A percentile compares a stretch with the other conserved stretches of the same genome.
Evolutionary conservation across 2,113 vertebrate genomes (phyloP).

Genomic region (Lamprotornis superbus): DNA sequence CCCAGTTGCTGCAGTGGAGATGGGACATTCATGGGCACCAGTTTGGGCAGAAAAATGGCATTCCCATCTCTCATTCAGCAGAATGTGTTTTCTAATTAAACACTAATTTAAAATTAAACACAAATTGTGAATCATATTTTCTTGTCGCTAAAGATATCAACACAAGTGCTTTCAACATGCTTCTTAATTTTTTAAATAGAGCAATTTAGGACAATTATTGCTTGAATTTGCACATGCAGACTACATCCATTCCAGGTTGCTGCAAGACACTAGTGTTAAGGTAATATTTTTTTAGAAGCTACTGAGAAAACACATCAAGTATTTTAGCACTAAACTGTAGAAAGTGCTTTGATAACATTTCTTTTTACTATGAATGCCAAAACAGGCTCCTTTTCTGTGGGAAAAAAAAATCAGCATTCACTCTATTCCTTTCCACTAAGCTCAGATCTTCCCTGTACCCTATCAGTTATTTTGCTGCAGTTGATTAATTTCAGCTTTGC

Average conservation of each 20-base stretch:
- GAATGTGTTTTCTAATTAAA: conserved; percentile 45
- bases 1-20: neutral
- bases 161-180: neutral
- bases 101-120: conserved; percentile 38
- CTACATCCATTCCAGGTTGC: neutral
- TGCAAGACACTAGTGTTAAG: neutral
- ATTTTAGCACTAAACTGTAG: neutral
- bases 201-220: conserved; percentile 19
- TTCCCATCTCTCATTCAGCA: neutral
- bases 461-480: neutral
- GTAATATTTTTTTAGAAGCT: neutral
- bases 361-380: neutral
- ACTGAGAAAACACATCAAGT: neutral
- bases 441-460: neutral
- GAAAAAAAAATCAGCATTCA: neutral
- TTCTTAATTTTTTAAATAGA: conserved; percentile 12
- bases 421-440: neutral
- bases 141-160: neutral
- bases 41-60: neutral
- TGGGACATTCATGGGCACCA: neutral
- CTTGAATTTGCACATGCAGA: conserved; percentile 15
- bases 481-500: neutral
- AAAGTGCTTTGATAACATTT: neutral
- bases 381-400: neutral
- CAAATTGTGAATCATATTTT: conserved; percentile 20